Percentiles rank a stretch among this genome's conserved stretches.
Conservation (phyloP, 2,888 invertebrate species). For the Amphipyra berbera region DNA sequence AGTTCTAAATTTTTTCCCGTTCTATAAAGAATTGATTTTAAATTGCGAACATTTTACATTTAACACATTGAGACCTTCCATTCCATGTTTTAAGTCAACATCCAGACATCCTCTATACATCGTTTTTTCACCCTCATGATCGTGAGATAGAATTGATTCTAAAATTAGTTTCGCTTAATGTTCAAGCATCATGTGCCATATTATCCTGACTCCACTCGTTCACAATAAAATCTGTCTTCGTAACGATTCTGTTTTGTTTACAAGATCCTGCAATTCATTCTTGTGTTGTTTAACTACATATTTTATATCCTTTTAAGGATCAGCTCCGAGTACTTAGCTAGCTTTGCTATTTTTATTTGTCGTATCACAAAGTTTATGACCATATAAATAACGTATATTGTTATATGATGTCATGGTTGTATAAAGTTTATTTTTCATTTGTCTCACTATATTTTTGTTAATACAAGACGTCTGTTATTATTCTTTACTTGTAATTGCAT, state of each 20-base stretch:
- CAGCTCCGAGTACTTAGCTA: conserved; percentile 1
- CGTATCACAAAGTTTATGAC: conserved; percentile 28
- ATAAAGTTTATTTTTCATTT: conserved; percentile 32
- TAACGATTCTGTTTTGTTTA: conserved; percentile 18
- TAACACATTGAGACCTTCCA: not conserved
- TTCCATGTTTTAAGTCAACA: not conserved
- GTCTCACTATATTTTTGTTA: conserved; percentile 23
- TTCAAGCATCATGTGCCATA: not conserved
- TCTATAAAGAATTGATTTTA: not conserved
- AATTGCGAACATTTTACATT: conserved; percentile 2
- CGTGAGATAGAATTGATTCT: conserved; percentile 35
- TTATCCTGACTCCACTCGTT: not conserved
- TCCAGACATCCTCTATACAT: not conserved
- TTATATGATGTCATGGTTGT: conserved; percentile 33
- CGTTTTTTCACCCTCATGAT: not conserved
- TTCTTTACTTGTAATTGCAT: conserved; percentile 18
- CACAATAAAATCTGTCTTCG: not conserved
- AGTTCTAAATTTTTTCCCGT: not conserved
- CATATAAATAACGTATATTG: conserved; percentile 35
- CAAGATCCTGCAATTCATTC: conserved; percentile 8
- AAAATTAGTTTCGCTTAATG: conserved; percentile 17
- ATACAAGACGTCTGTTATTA: conserved; percentile 14
- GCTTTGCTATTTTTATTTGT: conserved; percentile 25
- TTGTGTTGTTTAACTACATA: conserved; percentile 15
- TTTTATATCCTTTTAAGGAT: conserved; percentile 46